A percentile compares a stretch with the other conserved stretches of the same genome.
These are phyloP conservation scores for Drosophila arawakana DNA, from an alignment of 1,140 invertebrate species.

Conservation along the genomic window DNA sequence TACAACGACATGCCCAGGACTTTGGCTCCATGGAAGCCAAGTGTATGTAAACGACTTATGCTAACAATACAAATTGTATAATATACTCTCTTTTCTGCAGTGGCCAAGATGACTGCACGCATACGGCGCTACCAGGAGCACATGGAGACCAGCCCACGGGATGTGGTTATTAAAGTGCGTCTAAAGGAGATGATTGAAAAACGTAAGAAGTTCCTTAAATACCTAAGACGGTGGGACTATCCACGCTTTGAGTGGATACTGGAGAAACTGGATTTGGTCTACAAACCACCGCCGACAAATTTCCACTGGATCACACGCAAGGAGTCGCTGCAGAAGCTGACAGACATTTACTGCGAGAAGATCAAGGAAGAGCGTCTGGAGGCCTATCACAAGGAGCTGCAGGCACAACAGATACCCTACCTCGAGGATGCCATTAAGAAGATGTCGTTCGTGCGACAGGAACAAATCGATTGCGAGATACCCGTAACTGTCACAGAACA, in stretches of 20 bases:
- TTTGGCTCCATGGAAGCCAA: slow-evolving; percentile 86
- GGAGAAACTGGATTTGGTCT: slow-evolving; percentile 91
- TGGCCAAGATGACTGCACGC: slow-evolving; percentile 86
- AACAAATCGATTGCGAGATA: slow-evolving; percentile 88
- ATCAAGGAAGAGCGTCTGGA: slow-evolving; percentile 87
- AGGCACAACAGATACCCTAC: slow-evolving; percentile 89
- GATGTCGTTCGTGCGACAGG: slow-evolving; percentile 89
- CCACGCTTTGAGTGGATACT: slow-evolving; percentile 94
- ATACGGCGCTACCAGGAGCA: slow-evolving; percentile 86
- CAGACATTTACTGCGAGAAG: slow-evolving; percentile 88
- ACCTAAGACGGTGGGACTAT: slow-evolving; percentile 90
- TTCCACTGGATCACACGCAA: slow-evolving; percentile 88
- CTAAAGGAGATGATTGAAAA: slow-evolving; percentile 91
- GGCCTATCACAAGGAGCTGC: slow-evolving; percentile 87
- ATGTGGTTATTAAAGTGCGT: slow-evolving; percentile 85
- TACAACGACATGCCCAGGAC: slow-evolving; percentile 87
- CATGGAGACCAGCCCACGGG: slow-evolving; percentile 85
- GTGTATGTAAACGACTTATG: slow-evolving; percentile 81
- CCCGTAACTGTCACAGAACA: slow-evolving; percentile 87
- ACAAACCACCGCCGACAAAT: slow-evolving; percentile 87
- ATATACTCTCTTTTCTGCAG: slow-evolving; percentile 66
- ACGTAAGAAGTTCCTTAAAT: slow-evolving; percentile 89
- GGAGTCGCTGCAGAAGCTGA: slow-evolving; percentile 88
- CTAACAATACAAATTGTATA: not conserved
- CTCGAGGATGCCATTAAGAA: slow-evolving; percentile 87